phyloP scores from a whole-genome alignment of 2,888 invertebrate genomes.

The Drosophila setosimentum region DNA sequence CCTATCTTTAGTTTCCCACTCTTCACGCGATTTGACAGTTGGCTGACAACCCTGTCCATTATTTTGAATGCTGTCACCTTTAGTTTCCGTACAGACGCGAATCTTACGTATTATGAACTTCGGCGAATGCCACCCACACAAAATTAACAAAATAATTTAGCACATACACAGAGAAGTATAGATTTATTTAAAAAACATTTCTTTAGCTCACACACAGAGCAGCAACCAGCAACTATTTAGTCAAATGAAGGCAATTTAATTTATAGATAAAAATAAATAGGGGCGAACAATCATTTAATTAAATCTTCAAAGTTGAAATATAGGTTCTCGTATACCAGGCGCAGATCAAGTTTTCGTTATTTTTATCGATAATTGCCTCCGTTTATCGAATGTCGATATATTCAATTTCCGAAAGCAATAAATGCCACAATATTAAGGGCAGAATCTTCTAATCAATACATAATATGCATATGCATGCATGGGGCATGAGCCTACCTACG shows the following conservation, averaged over 20 bases:
- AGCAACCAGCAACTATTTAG: conserved; percentile 39
- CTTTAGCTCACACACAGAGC: neutral
- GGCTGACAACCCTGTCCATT: conserved; percentile 40
- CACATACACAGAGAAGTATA: conserved; percentile 17
- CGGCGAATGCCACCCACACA: conserved; percentile 50
- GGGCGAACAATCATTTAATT: conserved; percentile 25
- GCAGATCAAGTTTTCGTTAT: too few relatives aligned
- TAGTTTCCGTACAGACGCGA: conserved; percentile 15
- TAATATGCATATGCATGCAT: too few relatives aligned
- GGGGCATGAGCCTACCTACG: too few relatives aligned
- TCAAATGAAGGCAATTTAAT: conserved; percentile 17
- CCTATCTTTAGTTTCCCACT: conserved; percentile 48
- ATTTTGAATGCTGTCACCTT: conserved; percentile 31
- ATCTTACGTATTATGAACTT: conserved; percentile 24
- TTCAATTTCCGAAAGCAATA: too few relatives aligned
- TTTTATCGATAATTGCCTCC: too few relatives aligned
- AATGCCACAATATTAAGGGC: too few relatives aligned
- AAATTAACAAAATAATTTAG: conserved; percentile 16
- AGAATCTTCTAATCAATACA: too few relatives aligned
- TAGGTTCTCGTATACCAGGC: too few relatives aligned
- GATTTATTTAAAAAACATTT: conserved; percentile 52
- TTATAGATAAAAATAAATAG: conserved; percentile 6
- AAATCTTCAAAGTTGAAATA: too few relatives aligned
- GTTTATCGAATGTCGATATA: too few relatives aligned
- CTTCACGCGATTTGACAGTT: conserved; percentile 20